Conservation (phyloP, 1,140 invertebrate species). For the Bemisia tabaci region DNA sequence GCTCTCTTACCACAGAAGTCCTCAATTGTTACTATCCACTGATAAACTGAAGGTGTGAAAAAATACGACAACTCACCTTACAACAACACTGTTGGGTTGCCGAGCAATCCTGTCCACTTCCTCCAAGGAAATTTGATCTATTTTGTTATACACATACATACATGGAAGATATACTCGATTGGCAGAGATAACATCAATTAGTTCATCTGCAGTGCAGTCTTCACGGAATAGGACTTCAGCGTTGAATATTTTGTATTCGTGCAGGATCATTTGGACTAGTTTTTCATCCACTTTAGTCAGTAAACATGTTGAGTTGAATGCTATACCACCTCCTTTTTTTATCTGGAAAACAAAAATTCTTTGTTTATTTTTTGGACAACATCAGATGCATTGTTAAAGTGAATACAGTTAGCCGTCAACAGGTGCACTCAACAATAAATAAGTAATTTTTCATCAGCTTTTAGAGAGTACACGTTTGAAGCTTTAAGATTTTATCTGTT, state of each 20-base stretch:
- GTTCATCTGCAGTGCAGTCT: constrained; percentile 88
- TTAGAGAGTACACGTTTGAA: too few species aligned
- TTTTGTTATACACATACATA: constrained; percentile 98
- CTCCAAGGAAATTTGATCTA: constrained; percentile 98
- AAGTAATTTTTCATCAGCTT: too few species aligned
- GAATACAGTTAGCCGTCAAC: too few species aligned
- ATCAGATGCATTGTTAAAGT: too few species aligned
- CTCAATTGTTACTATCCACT: too few species aligned
- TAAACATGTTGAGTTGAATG: constrained; percentile 93
- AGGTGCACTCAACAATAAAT: too few species aligned
- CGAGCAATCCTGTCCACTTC: constrained; percentile 92
- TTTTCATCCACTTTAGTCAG: constrained; percentile 93
- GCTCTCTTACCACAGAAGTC: too few species aligned
- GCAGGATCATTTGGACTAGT: constrained; percentile 93
- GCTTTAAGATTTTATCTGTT: too few species aligned
- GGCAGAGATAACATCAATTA: constrained; percentile 97
- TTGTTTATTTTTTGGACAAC: too few species aligned
- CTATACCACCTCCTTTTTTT: constrained; percentile 95
- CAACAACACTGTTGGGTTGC: constrained; percentile 80
- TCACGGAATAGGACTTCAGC: constrained; percentile 94
- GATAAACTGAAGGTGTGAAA: too few species aligned
- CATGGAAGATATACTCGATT: constrained; percentile 96
- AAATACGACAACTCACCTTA: constrained; percentile 69
- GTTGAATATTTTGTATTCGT: constrained; percentile 99
- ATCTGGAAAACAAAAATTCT: constrained; percentile 37